A percentile compares a stretch with the other conserved stretches of the same genome.
Evolutionary conservation across 2,888 invertebrate species (phyloP).

Genomic region (Cheilosia vernalis): DNA sequence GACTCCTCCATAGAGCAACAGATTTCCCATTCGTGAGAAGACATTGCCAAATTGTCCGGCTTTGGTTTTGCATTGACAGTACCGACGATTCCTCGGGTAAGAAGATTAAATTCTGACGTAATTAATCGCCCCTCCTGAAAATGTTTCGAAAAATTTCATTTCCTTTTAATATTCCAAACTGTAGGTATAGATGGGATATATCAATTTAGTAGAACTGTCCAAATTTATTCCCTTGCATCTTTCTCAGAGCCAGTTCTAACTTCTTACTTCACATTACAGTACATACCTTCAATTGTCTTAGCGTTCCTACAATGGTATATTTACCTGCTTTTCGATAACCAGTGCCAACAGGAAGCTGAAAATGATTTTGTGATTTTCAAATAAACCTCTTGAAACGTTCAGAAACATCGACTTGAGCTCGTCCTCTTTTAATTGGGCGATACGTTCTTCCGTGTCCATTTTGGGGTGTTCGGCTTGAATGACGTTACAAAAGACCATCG

Average conservation of each 20-base stretch:
- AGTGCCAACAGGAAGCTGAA: conserved; percentile 93
- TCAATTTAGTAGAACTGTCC: too few species aligned
- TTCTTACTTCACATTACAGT: too few species aligned
- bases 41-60: conserved; percentile 85
- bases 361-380: conserved; percentile 95
- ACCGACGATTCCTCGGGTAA: conserved; percentile 90
- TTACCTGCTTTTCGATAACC: conserved; percentile 87
- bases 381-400: conserved; percentile 94
- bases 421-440: conserved; percentile 89
- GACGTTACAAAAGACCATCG: conserved; percentile 90
- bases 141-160: neutral
- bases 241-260: too few species aligned
- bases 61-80: conserved; percentile 85
- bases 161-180: too few species aligned
- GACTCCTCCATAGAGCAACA: conserved; percentile 86
- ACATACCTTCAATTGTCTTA: too few species aligned
- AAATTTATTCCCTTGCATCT: too few species aligned
- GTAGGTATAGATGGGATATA: too few species aligned
- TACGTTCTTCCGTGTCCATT: conserved; percentile 87
- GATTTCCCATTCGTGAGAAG: conserved; percentile 88
- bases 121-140: conserved; percentile 84
- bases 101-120: conserved; percentile 89
- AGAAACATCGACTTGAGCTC: conserved; percentile 93
- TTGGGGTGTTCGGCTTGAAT: conserved; percentile 90
- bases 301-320: neutral